Evolutionary conservation across 1,140 invertebrate species (phyloP), one percentile per base, ranked within the genome.

Genomic region (Ceratina calcarata): DNA sequence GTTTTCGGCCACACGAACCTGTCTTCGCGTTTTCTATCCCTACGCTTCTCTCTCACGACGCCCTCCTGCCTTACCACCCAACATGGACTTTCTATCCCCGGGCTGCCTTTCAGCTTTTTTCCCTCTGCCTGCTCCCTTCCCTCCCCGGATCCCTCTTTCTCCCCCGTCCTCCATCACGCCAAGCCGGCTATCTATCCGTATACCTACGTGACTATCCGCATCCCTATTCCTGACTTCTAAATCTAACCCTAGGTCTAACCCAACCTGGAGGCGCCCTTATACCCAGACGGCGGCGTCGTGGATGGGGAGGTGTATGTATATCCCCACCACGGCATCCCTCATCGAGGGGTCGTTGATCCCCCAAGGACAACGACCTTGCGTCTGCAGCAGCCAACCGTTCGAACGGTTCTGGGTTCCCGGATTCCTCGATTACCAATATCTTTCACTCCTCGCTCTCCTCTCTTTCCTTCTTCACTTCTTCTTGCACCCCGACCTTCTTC

Each of bases 281-380:
- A 78, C 81, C 81, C 83, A 87, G 81, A 87, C 85, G 81, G 74
- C 86, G 85, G 75, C 78, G 79, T 78, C 85, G 81, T 55, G 80
- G 74, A 84, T 77, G 80, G 88, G 82, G 84, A 90, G 87, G 84
- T 81, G 84, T 83, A 83, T 68, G 76, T 86, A 79, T 84, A 86
- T 65, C 87, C 86, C 86, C 87, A 86, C 86, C 85, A 88, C 82
- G 89, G 80, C 92, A 93, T 92, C 92, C 91, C 91, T 93, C 90
- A 89, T 91, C 91, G 89, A 91, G 88, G 91, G 92, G 90, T 93
- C 92, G 92, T 93, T 93, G 92, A 93, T 92, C 92, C 91, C 92
- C 92, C 91, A 93, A 93, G 91, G 92, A 93, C 92, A 93, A 92
- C 91, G 92, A 93, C 92, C 92, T 93, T 93, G 92, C 89, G 89